phyloP scores from a whole-genome alignment of 1,140 invertebrate genomes.

The Mizuhopecten yessoensis region DNA sequence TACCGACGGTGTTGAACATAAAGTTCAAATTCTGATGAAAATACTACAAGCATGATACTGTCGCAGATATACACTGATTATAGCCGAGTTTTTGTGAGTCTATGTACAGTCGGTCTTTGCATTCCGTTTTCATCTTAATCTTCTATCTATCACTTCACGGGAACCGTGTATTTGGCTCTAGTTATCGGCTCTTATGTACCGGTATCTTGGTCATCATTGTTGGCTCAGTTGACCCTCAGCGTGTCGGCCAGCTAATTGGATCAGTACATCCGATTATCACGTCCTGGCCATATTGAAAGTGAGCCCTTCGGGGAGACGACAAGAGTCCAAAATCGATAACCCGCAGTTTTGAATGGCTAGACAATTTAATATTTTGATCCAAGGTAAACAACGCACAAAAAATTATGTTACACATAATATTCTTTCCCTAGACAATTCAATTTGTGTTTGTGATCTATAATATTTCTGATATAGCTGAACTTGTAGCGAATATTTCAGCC shows the following conservation, averaged over 20 bases:
- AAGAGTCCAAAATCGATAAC: background rate
- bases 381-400: background rate
- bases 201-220: background rate
- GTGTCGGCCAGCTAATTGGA: background rate
- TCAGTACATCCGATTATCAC: background rate
- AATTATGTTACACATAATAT: background rate
- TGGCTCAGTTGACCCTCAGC: background rate
- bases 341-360: background rate
- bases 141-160: no score
- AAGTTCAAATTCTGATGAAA: no score
- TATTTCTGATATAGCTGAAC: background rate
- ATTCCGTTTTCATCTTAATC: no score
- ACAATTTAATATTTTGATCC: background rate
- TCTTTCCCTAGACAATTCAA: background rate
- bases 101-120: no score
- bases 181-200: background rate
- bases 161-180: no score
- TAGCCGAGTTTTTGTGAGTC: no score
- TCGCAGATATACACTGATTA: no score
- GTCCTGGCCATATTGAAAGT: background rate
- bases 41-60: no score
- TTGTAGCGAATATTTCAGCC: background rate
- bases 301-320: background rate
- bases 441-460: background rate
- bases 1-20: no score